phyloP scores from a whole-genome alignment of 1,140 invertebrate species.

The Vanessa tameamea region DNA sequence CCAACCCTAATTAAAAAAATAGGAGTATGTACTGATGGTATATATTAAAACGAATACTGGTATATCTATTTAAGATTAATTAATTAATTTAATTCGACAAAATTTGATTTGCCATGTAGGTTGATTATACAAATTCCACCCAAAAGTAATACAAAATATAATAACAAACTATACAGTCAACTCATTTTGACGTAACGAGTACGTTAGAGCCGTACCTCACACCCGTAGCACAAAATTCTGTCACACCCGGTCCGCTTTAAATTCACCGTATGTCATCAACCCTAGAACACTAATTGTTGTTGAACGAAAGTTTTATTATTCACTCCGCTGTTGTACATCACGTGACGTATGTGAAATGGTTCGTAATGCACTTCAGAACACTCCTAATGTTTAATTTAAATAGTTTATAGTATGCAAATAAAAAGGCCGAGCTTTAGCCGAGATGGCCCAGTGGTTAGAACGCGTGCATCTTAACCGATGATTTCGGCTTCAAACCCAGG shows the following conservation, averaged over 20 bases:
- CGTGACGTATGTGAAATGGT: slow-evolving; percentile 20
- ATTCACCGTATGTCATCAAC: slow-evolving; percentile 39
- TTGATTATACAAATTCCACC: too few species aligned
- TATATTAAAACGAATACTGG: too few species aligned
- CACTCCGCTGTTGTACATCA: slow-evolving; percentile 1
- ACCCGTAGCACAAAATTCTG: slow-evolving; percentile 33
- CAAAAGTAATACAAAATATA: too few species aligned
- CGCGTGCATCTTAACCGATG: too few species aligned
- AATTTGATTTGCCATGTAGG: too few species aligned
- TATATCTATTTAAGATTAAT: too few species aligned
- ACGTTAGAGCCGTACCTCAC: neutral
- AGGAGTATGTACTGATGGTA: too few species aligned
- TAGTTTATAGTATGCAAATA: neutral
- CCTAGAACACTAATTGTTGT: slow-evolving; percentile 54
- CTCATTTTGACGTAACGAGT: neutral
- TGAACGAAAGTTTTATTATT: slow-evolving; percentile 35
- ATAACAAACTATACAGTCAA: too few species aligned
- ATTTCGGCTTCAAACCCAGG: too few species aligned
- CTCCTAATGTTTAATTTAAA: neutral
- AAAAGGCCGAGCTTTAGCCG: neutral
- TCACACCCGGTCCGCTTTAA: slow-evolving; percentile 39
- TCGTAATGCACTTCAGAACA: neutral
- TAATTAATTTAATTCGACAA: too few species aligned
- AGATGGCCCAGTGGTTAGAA: too few species aligned
- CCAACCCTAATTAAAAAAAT: too few species aligned